Base-by-base conservation (phyloP, 2,113 vertebrate genomes). In the Poeciliopsis occidentalis region DNA sequence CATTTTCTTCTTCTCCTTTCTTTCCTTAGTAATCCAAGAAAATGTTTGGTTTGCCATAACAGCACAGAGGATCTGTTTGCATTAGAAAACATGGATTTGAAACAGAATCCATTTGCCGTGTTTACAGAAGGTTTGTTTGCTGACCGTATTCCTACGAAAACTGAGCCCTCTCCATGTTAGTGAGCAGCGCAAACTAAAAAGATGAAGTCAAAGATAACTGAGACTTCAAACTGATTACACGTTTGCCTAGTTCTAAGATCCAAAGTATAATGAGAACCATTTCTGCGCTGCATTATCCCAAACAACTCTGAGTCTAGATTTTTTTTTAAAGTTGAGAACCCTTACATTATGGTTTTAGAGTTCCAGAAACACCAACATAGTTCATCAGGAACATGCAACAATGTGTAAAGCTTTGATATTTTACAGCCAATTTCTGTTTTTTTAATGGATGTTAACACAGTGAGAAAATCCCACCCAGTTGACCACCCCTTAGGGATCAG, bases 31-130 rank as follows among this genome's bases (percentile, higher is more conserved):
- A 82, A 62, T 76, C 54, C 78, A 78, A 88, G 71, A 91, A 90
- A 87, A 87, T 76, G 54, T 66, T 68, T 87, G 88, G 83, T 85
- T 90, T 92, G 84, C 87, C 89, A 83, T 91, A 74, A 71, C 26
- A 71, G 77, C 76, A 92, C 80, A 87, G 91, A 81, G 87, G 77
- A 91, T 86, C 79, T 72, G 87, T 91, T 89, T 93, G 88, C 90
- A 81, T 88, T 78, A 44, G 57, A 73, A 90, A 57, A 47, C 44
- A 47, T 47, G 44, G 17, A 4, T 17, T 47, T 17, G 44, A 19
- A 57, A n/a, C 51, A n/a, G 51, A 57, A 57, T 57, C 22, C 22
- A 57, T 57, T n/a, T 57, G 51, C 51, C 11, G 68, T 65, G 71
- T 88, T n/a, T n/a, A n/a, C n/a, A n/a, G n/a, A n/a, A n/a, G n/a